Evolutionary conservation across 2,888 invertebrate species (phyloP), one percentile per base, ranked within the genome.

Genomic region (Nomada goodeniana): DNA sequence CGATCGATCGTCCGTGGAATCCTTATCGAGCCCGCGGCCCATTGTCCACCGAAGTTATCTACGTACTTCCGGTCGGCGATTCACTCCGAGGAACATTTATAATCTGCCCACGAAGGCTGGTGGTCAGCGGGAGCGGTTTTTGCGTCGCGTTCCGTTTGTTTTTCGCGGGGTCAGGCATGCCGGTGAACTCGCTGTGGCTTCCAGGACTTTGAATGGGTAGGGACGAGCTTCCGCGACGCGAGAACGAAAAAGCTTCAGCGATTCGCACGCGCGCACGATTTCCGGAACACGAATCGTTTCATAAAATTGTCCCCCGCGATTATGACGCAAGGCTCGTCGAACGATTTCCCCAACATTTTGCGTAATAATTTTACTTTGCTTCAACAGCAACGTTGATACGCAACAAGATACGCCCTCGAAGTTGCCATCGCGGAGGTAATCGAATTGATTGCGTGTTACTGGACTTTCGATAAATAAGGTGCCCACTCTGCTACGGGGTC

Each of bases 371-470:
- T 78, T 78, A 53, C 36, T 53, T 47, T 60, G 52, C 50, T 53
- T 44, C 9, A 18, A n/a, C 57, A 2, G 15, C 10, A 60, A 74
- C n/a, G 44, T 15, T 59, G 64, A 59, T 11, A 63, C 11, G 61
- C n/a, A 20, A 55, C 52, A 50, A 67, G 15, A 36, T 64, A 59
- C 18, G 42, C 36, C 52, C n/a, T 36, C 36, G 36, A 36, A 36
- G 36, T 36, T 36, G 36, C 1, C 36, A 36, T 53, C 23, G 59
- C 10, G 15, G n/a, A 44, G 44, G 29, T 11, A 53, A 61, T 71
- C 72, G 36, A 82, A 83, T 71, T 55, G 70, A 80, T 77, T 23
- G 76, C 85, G 64, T 71, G 83, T 85, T 77, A 73, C 67, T 61
- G 70, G 63, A 78, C 73, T 70, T 70, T 80, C 82, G 76, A 83